Conservation (phyloP, 2,113 vertebrate species). For the Protomyctophum bolini region DNA sequence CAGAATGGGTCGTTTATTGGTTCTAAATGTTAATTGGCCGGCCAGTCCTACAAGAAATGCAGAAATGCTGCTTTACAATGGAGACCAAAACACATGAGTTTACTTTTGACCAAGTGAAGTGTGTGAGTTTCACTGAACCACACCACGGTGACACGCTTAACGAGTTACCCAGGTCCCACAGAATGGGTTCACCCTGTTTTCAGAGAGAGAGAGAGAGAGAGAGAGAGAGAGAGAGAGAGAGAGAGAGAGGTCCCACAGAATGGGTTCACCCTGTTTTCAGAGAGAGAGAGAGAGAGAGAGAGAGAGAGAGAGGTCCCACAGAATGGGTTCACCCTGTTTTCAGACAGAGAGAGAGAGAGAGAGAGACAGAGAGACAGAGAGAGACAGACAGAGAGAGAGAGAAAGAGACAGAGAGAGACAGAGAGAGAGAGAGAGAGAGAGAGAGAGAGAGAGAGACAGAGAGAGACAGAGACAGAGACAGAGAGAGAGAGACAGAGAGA, state of each 20-base stretch:
- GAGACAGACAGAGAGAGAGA: too few species aligned
- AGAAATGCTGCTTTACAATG: conserved; percentile 12
- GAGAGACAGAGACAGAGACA: conserved; percentile 38
- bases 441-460: too few species aligned
- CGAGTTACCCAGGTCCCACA: conserved; percentile 68
- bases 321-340: conserved; percentile 62
- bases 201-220: conserved; percentile 42
- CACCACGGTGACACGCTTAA: conserved; percentile 58
- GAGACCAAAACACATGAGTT: conserved; percentile 15
- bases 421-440: too few species aligned
- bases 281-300: too few species aligned
- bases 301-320: conserved; percentile 61
- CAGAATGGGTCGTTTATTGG: too few species aligned
- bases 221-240: too few species aligned
- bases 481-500: too few species aligned
- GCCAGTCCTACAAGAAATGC: conserved; percentile 22
- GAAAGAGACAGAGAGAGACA: too few species aligned
- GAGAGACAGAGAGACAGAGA: too few species aligned
- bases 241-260: conserved; percentile 58
- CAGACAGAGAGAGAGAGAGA: conserved; percentile 42
- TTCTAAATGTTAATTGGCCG: too few species aligned
- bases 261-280: conserved; percentile 63
- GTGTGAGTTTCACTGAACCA: conserved; percentile 37
- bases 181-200: conserved; percentile 62
- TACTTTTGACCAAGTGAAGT: conserved; percentile 28